phyloP scores from a whole-genome alignment of 2,113 vertebrate genomes.

The Xiphophorus hellerii region DNA sequence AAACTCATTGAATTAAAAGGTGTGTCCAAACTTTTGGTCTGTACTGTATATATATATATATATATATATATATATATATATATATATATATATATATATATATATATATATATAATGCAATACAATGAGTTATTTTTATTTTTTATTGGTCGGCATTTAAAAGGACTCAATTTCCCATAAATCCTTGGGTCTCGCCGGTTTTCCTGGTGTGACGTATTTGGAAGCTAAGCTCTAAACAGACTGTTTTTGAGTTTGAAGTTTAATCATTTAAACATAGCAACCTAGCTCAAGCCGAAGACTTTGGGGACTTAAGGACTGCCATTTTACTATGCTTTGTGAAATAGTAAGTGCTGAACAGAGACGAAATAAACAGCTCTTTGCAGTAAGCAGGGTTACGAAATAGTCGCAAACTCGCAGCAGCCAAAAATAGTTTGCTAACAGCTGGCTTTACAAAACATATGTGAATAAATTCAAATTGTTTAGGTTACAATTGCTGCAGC shows the following conservation, averaged over 20 bases:
- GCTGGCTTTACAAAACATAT: too few relatives aligned
- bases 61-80: too few relatives aligned
- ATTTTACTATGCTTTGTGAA: not conserved
- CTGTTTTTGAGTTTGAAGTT: constrained; percentile 16
- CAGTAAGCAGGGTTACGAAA: not conserved
- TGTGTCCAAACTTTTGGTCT: too few relatives aligned
- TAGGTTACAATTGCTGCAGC: not conserved
- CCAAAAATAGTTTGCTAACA: too few relatives aligned
- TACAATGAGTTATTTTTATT: too few relatives aligned
- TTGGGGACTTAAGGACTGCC: not conserved
- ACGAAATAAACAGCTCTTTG: too few relatives aligned
- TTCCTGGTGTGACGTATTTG: constrained; percentile 33
- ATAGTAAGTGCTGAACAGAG: not conserved
- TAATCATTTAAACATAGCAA: not conserved
- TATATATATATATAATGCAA: too few relatives aligned
- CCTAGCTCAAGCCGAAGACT: not conserved
- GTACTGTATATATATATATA: too few relatives aligned
- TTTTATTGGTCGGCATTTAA: not conserved
- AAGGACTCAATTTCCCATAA: constrained; percentile 66
- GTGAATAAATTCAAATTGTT: not conserved
- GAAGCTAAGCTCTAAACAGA: constrained; percentile 25
- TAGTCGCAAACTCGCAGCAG: not conserved
- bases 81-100: too few relatives aligned
- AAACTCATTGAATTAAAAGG: too few relatives aligned
- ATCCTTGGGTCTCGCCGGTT: constrained; percentile 20